Base-by-base conservation (phyloP, 53 echinoderm and acorn worm species). In the Apostichopus leukothele region DNA sequence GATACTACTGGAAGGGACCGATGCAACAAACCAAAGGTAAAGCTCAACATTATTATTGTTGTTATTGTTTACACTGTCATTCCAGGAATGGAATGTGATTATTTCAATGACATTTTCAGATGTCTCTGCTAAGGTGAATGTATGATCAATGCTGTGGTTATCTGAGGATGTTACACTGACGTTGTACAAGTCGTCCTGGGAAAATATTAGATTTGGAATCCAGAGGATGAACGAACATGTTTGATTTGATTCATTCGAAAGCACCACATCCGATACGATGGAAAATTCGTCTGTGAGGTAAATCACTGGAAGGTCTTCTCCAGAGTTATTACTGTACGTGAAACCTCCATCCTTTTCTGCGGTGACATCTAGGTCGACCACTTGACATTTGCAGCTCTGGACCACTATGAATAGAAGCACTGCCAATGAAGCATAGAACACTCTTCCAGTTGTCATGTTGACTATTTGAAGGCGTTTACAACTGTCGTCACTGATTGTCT, bases 201-300 rank as follows among this genome's bases (percentile, higher is more conserved):
- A 79, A 63, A 13, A 63, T 53, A 79, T 79, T 51, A 53, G 53
- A 27, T 9, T 7, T 53, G 79, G 50, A 16, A 52, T 51, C 53
- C 50, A 50, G 18, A 79, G 53, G 19, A 52, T 19, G 4, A 79
- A 53, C 10, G 54, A 79, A 51, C 79, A 79, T 4, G 51, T 79
- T 0, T 79, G 79, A 39, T 79, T 26, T 5, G 79, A 79, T 7
- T 27, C 79, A 79, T 79, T 79, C 4, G 79, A 50, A 19, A 79
- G 53, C 10, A 51, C n/a, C 53, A 54, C 39, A 79, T 79, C 53
- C 13, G 79, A 50, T n/a, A 79, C 53, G 14, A 79, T 5, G 6
- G 51, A 79, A 13, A 79, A 79, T 8, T 79, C 19, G 51, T 79
- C 79, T 6, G 79, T 79, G 55, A 79, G 79, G 79, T 79, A 79